Evolutionary conservation across 2,797 vertebrate species (phyloP).

Genomic region (Champsocephalus esox): DNA sequence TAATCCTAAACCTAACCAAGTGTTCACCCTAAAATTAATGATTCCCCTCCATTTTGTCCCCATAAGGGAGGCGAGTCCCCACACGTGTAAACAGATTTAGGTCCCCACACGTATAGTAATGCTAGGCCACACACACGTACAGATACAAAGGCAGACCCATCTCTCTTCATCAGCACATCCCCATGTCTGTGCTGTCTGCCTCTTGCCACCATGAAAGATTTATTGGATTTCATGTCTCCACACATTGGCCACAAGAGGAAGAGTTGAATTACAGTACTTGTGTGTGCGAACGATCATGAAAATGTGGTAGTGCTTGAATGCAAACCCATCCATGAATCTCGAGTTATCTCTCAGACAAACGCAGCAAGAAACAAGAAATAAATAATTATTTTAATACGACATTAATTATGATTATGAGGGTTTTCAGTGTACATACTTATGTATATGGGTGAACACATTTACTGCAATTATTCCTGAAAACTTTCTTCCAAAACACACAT

Average conservation of each 20-base stretch:
- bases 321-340: not conserved
- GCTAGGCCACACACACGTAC: slow-evolving; percentile 3
- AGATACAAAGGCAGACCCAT: slow-evolving; percentile 10
- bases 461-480: too few species aligned
- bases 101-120: too few species aligned
- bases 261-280: slow-evolving; percentile 14
- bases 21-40: too few species aligned
- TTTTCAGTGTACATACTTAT: too few species aligned
- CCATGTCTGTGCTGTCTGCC: slow-evolving; percentile 18
- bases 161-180: slow-evolving; percentile 23
- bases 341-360: not conserved
- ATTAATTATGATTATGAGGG: too few species aligned
- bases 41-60: too few species aligned
- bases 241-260: slow-evolving; percentile 32
- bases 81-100: too few species aligned
- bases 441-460: too few species aligned
- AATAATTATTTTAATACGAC: not conserved
- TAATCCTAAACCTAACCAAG: too few species aligned
- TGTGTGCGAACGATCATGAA: not conserved
- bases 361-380: not conserved
- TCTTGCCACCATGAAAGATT: slow-evolving; percentile 31
- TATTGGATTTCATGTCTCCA: slow-evolving; percentile 54
- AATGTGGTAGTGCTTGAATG: not conserved
- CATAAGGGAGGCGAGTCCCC: too few species aligned
- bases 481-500: too few species aligned